Percentiles rank a stretch among this genome's conserved stretches.
These are phyloP conservation scores for Cardinalis cardinalis DNA, from an alignment of 2,113 vertebrate genomes.

Conservation along the genomic window DNA sequence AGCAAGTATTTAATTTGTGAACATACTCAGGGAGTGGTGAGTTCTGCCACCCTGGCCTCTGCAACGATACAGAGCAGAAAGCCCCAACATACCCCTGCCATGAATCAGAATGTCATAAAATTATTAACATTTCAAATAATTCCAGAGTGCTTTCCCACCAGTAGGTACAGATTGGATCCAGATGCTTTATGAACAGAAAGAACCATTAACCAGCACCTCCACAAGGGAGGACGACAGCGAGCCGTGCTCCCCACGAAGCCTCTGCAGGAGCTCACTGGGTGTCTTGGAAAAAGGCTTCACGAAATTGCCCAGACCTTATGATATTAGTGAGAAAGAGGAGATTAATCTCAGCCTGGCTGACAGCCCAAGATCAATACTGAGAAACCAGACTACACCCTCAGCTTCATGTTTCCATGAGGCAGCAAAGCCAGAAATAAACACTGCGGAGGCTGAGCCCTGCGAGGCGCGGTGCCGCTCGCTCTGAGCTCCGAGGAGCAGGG, in stretches of 20 bases:
- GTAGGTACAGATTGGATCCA: conserved; percentile 68
- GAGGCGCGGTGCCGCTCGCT: neutral
- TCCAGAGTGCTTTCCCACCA: conserved; percentile 52
- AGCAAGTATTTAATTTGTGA: neutral
- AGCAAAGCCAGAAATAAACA: conserved; percentile 46
- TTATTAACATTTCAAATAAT: conserved; percentile 53
- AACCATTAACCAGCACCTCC: conserved; percentile 28
- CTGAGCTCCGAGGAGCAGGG: neutral
- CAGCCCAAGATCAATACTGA: conserved; percentile 49
- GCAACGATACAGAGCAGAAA: conserved; percentile 13
- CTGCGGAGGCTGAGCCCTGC: neutral
- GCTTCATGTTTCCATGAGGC: conserved; percentile 39
- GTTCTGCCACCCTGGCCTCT: neutral
- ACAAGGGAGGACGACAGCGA: neutral
- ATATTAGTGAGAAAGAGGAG: conserved; percentile 24
- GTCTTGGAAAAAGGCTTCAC: neutral
- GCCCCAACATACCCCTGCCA: conserved; percentile 6
- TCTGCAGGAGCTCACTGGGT: neutral
- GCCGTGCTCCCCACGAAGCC: neutral
- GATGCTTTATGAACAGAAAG: conserved; percentile 54
- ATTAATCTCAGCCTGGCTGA: conserved; percentile 33
- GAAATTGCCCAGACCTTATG: conserved; percentile 4
- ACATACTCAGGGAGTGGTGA: neutral
- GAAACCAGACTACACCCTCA: conserved; percentile 30
- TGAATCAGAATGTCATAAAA: conserved; percentile 60